Evolutionary conservation across 2,888 invertebrate species (phyloP), one percentile per base, ranked within the genome.

Genomic region (Priocnemis perturbator): DNA sequence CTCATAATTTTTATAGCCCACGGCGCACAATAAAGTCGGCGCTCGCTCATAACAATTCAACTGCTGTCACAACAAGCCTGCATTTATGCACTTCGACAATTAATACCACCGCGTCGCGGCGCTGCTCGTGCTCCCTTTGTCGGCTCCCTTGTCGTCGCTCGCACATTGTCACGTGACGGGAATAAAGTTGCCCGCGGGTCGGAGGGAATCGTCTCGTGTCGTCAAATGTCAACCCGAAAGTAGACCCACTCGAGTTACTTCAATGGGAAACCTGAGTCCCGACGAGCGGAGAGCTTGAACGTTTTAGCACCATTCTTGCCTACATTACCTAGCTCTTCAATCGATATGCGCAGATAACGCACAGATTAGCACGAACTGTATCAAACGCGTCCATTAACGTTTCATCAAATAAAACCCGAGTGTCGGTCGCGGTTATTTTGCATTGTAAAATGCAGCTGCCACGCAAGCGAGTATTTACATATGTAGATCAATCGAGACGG

Each of bases 141-240:
- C 63, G 23, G 53, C 19, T 70, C 60, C 56, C 60, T 71, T 67
- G 50, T 56, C 55, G 50, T 17, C 26, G 47, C 37, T 48, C 20
- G 48, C 30, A 47, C 62, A 53, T 63, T 68, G 71, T 77, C 75
- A 71, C 69, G 61, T 59, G 77, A 77, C 70, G 66, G 70, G 74
- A 70, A 65, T 70, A 73, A 79, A 79, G 79, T 77, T 76, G 73
- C 75, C 68, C 17, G 53, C 37, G 50, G 72, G 60, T 56, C 64
- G 70, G 69, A 72, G 57, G 60, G 73, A 77, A 78, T 83, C 69
- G 70, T 65, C 67, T 66, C 60, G 62, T 82, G 26, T 11, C 77
- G 83, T 83, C 81, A 26, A 79, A 81, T 78, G 81, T 82, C 82
- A 81, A 76, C 65, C 77, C 71, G 50, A 52, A 69, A 71, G 60